Conservation (phyloP, 2,888 invertebrate genomes). For the Folsomia manolachei region DNA sequence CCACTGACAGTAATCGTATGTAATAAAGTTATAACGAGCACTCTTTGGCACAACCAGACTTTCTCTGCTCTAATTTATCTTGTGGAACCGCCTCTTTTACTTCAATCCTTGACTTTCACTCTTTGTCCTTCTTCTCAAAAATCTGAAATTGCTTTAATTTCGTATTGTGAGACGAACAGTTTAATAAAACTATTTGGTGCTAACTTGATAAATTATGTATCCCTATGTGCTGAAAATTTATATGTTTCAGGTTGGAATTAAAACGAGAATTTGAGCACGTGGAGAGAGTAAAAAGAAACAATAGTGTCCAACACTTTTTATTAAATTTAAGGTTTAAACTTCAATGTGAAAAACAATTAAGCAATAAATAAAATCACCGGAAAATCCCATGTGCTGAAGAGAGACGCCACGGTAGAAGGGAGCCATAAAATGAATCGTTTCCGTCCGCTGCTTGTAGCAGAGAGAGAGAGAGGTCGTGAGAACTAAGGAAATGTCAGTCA, state of each 20-base stretch:
- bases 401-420: background rate
- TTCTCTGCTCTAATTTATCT: background rate
- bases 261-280: no score
- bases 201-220: no score
- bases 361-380: background rate
- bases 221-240: no score
- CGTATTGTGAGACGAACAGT: no score
- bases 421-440: background rate
- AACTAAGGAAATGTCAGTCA: no score
- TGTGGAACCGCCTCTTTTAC: background rate
- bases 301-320: no score
- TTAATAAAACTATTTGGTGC: no score
- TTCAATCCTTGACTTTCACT: slow-evolving; percentile 8
- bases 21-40: slow-evolving; percentile 10
- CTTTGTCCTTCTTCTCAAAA: background rate
- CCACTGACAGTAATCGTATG: slow-evolving; percentile 8
- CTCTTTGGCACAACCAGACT: slow-evolving; percentile 2
- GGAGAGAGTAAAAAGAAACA: no score
- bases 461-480: no score
- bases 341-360: no score
- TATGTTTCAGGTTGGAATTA: no score
- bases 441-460: background rate
- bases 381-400: background rate
- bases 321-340: no score
- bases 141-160: background rate